These are phyloP conservation scores for Taenioides sp. DNA, from an alignment of 2,797 vertebrate species.

Conservation along the genomic window DNA sequence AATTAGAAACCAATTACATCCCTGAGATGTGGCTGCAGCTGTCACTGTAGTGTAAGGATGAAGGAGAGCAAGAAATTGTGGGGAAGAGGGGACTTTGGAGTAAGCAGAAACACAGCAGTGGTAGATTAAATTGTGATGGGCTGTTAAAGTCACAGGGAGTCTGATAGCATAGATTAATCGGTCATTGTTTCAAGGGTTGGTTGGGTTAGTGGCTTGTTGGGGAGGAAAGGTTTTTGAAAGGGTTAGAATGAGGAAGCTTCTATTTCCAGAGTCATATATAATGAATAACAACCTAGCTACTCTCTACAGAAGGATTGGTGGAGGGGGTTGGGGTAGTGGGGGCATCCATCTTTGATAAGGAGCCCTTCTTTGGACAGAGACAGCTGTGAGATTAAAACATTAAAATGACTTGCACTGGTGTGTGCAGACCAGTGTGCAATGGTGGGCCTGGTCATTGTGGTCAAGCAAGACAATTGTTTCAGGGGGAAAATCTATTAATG, in stretches of 20 bases:
- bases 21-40: conserved; percentile 34
- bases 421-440: conserved; percentile 41
- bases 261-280: conserved; percentile 81
- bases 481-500: conserved; percentile 26
- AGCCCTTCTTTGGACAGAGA: conserved; percentile 70
- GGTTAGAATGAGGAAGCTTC: conserved; percentile 72
- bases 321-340: conserved; percentile 28
- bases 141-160: conserved; percentile 46
- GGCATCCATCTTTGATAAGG: conserved; percentile 81
- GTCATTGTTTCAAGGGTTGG: conserved; percentile 47
- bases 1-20: conserved; percentile 69
- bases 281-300: conserved; percentile 74
- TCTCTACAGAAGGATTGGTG: conserved; percentile 55
- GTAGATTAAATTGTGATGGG: conserved; percentile 58
- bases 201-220: conserved; percentile 34
- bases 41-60: conserved; percentile 43
- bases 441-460: conserved; percentile 24
- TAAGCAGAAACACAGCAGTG: conserved; percentile 28
- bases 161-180: conserved; percentile 57
- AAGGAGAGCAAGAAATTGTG: conserved; percentile 43
- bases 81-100: conserved; percentile 23
- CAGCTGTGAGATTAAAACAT: conserved; percentile 80
- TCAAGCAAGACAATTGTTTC: conserved; percentile 31
- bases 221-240: conserved; percentile 61
- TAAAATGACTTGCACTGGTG: conserved; percentile 70